phyloP scores from a whole-genome alignment of 2,888 invertebrate species.

The Apamea monoglypha region DNA sequence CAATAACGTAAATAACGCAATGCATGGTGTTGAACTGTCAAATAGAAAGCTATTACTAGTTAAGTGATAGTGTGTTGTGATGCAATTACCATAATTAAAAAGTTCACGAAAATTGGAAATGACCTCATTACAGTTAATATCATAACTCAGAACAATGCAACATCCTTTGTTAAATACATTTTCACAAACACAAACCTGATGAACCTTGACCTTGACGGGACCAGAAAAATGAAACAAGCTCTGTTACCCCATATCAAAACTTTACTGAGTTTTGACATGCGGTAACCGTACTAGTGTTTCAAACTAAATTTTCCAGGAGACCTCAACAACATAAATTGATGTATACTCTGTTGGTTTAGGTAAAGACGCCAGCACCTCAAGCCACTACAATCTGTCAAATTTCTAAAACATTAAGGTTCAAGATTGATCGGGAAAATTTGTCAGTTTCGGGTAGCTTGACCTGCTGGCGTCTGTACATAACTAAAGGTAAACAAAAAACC shows the following conservation, averaged over 20 bases:
- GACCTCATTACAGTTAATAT: neutral
- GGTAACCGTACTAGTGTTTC: neutral
- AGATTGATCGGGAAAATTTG: too few relatives aligned
- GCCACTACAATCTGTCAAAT: too few relatives aligned
- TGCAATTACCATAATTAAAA: neutral
- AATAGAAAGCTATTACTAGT: too few relatives aligned
- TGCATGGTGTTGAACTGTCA: too few relatives aligned
- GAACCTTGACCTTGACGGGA: slow-evolving; percentile 13
- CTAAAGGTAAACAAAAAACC: too few relatives aligned
- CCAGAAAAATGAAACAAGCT: neutral
- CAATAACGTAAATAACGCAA: too few relatives aligned
- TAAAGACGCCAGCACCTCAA: too few relatives aligned
- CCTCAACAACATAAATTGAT: neutral
- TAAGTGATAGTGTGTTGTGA: too few relatives aligned
- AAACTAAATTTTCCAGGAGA: neutral
- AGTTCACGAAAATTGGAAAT: neutral
- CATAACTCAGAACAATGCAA: neutral
- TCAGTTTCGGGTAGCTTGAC: too few relatives aligned
- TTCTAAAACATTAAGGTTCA: too few relatives aligned
- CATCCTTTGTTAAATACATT: neutral
- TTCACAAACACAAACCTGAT: neutral
- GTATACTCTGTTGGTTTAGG: too few relatives aligned
- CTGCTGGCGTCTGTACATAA: too few relatives aligned
- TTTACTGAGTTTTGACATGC: neutral
- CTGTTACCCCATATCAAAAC: neutral